Evolutionary conservation across 1,140 invertebrate genomes (phyloP).

Genomic region (Cyclargus thomasi): DNA sequence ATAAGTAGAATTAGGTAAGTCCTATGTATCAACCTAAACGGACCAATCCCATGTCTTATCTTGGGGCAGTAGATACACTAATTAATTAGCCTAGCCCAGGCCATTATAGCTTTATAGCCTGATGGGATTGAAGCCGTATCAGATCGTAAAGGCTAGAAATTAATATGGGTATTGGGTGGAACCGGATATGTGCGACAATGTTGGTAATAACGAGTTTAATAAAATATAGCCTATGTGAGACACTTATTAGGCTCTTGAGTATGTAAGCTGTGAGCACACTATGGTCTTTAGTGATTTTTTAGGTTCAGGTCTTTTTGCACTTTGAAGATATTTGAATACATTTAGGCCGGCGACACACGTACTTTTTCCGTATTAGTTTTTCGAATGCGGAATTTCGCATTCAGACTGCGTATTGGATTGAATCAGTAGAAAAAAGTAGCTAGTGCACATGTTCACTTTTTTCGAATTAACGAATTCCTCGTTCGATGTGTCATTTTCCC

Average conservation of each 20-base stretch:
- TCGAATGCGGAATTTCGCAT: no score
- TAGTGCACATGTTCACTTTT: no score
- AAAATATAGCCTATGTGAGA: conserved; percentile 1
- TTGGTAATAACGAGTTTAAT: background rate
- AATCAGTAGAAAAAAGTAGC: no score
- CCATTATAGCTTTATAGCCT: conserved; percentile 57
- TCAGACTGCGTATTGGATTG: no score
- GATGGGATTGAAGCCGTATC: conserved; percentile 14
- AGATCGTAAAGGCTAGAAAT: background rate
- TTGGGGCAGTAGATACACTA: conserved; percentile 50
- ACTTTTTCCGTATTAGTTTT: no score
- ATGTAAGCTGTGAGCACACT: no score
- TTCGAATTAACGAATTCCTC: no score
- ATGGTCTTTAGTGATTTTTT: no score
- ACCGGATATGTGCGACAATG: background rate
- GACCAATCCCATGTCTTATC: conserved; percentile 40
- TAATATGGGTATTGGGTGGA: background rate
- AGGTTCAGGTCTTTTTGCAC: no score
- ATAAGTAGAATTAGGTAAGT: background rate
- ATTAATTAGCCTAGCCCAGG: conserved; percentile 66
- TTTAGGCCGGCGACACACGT: no score
- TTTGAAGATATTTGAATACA: no score
- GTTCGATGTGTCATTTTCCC: no score
- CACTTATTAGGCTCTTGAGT: background rate
- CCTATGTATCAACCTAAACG: conserved; percentile 16